Evolutionary conservation across 2,113 vertebrate genomes (phyloP).

Genomic region (Gracilinanus agilis): DNA sequence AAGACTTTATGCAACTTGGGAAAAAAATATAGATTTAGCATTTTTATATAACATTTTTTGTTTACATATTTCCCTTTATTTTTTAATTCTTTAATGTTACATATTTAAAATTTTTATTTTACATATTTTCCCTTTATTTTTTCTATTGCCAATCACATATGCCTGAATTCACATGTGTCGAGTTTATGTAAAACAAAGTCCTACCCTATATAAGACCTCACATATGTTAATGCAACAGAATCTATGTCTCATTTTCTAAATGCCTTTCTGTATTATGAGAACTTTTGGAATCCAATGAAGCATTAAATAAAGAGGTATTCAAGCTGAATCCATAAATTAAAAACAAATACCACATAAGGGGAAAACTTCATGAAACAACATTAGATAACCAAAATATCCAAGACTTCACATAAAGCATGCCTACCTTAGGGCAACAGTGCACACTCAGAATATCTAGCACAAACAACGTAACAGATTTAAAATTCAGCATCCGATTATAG

Average conservation of each 20-base stretch:
- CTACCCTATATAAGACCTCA: not conserved
- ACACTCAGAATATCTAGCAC: not conserved
- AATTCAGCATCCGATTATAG: not conserved
- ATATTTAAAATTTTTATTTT: too few species aligned
- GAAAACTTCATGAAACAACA: not conserved
- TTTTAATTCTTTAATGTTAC: too few species aligned
- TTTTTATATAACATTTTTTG: too few species aligned
- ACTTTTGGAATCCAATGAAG: not conserved
- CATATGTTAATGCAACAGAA: not conserved
- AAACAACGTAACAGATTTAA: not conserved
- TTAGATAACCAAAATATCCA: too few species aligned
- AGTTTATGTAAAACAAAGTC: too few species aligned
- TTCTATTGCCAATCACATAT: too few species aligned
- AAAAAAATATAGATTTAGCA: too few species aligned
- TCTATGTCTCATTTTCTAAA: not conserved
- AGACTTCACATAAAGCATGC: not conserved
- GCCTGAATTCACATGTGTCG: too few species aligned
- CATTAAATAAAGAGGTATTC: not conserved
- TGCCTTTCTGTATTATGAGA: not conserved
- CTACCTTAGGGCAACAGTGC: not conserved
- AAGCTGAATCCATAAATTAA: not conserved
- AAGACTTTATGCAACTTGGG: too few species aligned
- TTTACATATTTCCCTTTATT: too few species aligned
- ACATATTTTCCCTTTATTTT: too few species aligned
- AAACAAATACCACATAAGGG: not conserved